Percentiles rank a stretch among this genome's conserved stretches.
Conservation (phyloP, 1,140 invertebrate genomes). For the Drosophila serrata region DNA sequence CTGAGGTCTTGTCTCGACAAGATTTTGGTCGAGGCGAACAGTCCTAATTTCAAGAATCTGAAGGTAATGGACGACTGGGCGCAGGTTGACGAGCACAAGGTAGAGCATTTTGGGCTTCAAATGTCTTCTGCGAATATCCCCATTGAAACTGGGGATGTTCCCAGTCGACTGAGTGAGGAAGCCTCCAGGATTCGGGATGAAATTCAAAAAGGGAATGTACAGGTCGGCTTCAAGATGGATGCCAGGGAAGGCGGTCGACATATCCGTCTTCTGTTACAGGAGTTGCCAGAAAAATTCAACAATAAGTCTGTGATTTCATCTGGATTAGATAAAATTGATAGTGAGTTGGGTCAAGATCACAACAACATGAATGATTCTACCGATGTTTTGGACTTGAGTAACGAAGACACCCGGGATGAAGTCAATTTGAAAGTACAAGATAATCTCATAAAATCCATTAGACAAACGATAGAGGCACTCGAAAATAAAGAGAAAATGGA, state of each 20-base stretch:
- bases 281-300: neutral
- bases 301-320: neutral
- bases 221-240: constrained; percentile 36
- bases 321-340: neutral
- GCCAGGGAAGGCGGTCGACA: constrained; percentile 11
- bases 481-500: constrained; percentile 14
- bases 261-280: constrained; percentile 11
- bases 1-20: constrained; percentile 12
- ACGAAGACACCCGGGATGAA: neutral
- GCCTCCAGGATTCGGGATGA: constrained; percentile 11
- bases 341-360: neutral
- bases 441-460: constrained; percentile 28
- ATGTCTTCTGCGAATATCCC: neutral
- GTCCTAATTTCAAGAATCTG: neutral
- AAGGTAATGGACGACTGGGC: constrained; percentile 29
- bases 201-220: constrained; percentile 23
- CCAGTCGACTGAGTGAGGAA: constrained; percentile 6
- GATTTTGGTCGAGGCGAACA: neutral
- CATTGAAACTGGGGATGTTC: neutral
- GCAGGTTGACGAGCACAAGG: constrained; percentile 11
- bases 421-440: neutral
- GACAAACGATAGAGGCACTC: constrained; percentile 9
- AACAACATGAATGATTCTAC: neutral
- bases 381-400: constrained; percentile 13
- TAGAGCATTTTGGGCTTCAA: neutral